Base-by-base conservation (phyloP, 2,797 vertebrate species). In the Selene dorsalis region DNA sequence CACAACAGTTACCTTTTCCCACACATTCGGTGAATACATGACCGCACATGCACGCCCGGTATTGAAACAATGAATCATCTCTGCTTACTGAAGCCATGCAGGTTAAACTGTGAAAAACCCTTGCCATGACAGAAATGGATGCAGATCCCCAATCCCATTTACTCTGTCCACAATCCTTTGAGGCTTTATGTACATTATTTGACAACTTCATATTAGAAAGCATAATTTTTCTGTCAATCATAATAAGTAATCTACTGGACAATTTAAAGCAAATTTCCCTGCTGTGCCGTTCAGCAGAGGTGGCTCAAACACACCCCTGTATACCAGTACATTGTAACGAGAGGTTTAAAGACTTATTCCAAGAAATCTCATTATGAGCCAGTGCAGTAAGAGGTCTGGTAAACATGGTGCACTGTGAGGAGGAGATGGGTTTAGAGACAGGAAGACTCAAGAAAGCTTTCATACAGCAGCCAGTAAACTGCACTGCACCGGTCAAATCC, bases 61-160 rank as follows among this genome's bases (percentile, higher is more conserved):
- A 85, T 82, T 91, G 70, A 85, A 87, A 78, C 84, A 82, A 87
- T 88, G 77, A 86, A 89, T 88, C 86, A 87, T 82, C 52, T 56
- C 58, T 63, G 80, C 73, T 30, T 43, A 71, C 81, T 72, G 59
- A 26, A 83, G 73, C 74, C 50, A 4, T 47, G 69, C 61, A 82
- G 69, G 84, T 86, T 75, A 63, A 79, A 84, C 78, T 53, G 60
- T 58, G 77, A 84, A 75, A 75, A 84, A 69, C 56, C 59, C 4
- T 30, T 71, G 66, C 77, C 85, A 55, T 56, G 58, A 82, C 79
- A 83, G 66, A 70, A 87, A 89, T 59, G 69, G 35, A n/a, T 9
- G 22, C 69, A 65, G 59, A 65, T 64, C 17, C 30, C 48, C 14
- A 4, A 43, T 80, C 20, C 60, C 56, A 85, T 80, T 84, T 72